Evolutionary conservation across 2,888 invertebrate genomes (phyloP), one percentile per base, ranked within the genome.

Genomic region (Drosophila sordidapex): DNA sequence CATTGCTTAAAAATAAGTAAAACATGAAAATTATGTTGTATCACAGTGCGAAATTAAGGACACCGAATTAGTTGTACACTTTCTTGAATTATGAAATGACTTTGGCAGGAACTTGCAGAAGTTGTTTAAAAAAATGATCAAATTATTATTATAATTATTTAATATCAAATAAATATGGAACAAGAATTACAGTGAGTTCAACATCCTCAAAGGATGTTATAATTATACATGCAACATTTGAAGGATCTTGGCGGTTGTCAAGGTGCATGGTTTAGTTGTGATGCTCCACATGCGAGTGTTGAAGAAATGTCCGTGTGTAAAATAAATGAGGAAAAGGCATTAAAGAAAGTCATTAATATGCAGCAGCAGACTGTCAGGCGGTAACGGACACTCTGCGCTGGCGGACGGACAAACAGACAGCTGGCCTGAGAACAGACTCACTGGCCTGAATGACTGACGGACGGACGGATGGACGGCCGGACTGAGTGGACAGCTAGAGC

Each of bases 311-410:
- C 82, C 85, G 80, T 72, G 87, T 87, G 85, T 82, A 79, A 87
- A 88, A 90, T 87, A 88, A 87, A 87, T 90, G 87, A 90, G 89
- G 84, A 87, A 90, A 87, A 88, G 89, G 76, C 86, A 90, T 90
- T 87, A 87, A 89, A 86, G 90, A 87, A 88, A 89, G 90, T 88
- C 87, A 90, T 88, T 88, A 88, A 89, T 89, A 88, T 88, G 90
- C 89, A 84, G 69, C 90, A 88, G 86, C 86, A 89, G 89, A 89
- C 85, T 89, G 85, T 85, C 89, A 89, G 80, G 85, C 89, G 85
- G 89, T 82, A 84, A 82, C 77, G 74, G 83, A 82, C 80, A 68
- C 60, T 56, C 43, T 48, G 27, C 48, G 58, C 54, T 29, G 29
- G 31, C 38, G 57, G 63, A 52, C 56, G n/a, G 79, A 74, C 65